Conservation (phyloP, 2,113 vertebrate genomes). For the Vulpes lagopus region DNA sequence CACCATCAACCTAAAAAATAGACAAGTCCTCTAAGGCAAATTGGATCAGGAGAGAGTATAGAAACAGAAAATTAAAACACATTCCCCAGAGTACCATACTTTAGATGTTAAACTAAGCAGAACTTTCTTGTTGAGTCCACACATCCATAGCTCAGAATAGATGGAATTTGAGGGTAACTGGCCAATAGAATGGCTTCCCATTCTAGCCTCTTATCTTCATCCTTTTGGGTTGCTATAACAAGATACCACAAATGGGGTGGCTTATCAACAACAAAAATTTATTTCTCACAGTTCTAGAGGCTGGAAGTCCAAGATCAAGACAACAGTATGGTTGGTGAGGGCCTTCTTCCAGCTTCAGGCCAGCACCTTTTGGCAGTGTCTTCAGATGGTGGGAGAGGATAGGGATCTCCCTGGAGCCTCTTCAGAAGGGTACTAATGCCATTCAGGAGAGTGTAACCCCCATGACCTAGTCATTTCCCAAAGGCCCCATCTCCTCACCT, state of each 20-base stretch:
- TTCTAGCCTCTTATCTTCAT: neutral
- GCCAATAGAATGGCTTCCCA: neutral
- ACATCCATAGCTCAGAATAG: neutral
- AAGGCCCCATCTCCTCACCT: neutral
- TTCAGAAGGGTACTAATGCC: too few relatives aligned
- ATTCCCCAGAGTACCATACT: neutral
- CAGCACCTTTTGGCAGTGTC: neutral
- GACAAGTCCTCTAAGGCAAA: neutral
- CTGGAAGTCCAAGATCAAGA: neutral
- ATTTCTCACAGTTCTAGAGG: neutral
- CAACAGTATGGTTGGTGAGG: neutral
- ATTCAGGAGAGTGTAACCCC: neutral
- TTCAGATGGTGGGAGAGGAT: neutral
- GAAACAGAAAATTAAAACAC: neutral
- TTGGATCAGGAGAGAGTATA: neutral
- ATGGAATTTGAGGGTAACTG: neutral
- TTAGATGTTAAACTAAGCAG: neutral
- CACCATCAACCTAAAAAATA: neutral
- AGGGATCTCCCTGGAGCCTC: neutral
- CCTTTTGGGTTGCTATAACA: neutral
- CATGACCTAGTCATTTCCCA: neutral
- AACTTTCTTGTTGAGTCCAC: neutral
- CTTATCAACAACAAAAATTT: neutral
- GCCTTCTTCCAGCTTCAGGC: neutral
- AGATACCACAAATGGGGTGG: neutral